Base-by-base conservation (phyloP, 2,797 vertebrate genomes). In the Pseudopleuronectes americanus region DNA sequence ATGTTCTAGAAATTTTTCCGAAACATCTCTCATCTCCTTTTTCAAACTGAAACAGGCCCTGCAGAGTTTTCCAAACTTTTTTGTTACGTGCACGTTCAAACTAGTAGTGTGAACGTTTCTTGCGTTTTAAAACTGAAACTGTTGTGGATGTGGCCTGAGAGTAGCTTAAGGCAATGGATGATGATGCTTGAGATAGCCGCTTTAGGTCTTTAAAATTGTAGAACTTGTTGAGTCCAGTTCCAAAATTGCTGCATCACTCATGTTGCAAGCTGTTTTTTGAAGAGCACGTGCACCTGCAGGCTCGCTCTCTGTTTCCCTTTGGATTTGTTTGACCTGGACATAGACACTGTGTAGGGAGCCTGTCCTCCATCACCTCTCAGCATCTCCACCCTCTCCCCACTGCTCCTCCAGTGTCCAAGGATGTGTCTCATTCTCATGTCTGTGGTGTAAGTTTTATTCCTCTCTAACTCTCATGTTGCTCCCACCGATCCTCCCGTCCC, bases 361-460 rank as follows among this genome's bases (percentile, higher is more conserved):
- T 71, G 74, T 71, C 77, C 78, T 80, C 52, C 6, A 19, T 79
- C 21, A 28, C 74, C 79, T 77, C 69, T 56, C 64, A 57, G 64
- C 64, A 43, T 80, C 36, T 21, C 60, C 62, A n/a, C 76, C 83
- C 79, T 67, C 81, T 21, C 70, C 84, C 81, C 79, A 83, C 64
- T 21, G 55, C 76, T 84, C 64, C 67, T 59, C 57, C 28, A n/a
- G 57, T 71, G 72, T 91, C 89, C 83, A 88, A 90, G 68, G 84
- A 91, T 87, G 81, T 86, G 88, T 91, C 87, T 89, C 82, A 81
- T 87, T 88, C 85, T 85, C 78, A 83, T 89, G 85, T 90, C 86
- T 90, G 90, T 84, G 82, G 84, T 89, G 81, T 85, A 83, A 83
- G 69, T 90, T 89, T 85, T 89, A 90, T 87, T 91, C 81, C 84